Base-by-base conservation (phyloP, 2,888 invertebrate species). In the Yponomeuta malinellus region DNA sequence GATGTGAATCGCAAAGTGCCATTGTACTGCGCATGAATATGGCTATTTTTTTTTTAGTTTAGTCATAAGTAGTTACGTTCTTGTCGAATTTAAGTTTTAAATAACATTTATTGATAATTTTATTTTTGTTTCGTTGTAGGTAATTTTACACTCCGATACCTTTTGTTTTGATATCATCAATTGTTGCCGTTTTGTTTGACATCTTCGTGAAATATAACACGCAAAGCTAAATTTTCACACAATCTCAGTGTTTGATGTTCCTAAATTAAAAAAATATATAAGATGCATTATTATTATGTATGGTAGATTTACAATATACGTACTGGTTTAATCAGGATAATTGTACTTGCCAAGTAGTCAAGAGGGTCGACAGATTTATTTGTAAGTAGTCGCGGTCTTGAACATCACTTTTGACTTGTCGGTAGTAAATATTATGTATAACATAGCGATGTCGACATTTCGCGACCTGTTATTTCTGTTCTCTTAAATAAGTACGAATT, bases 201-300 rank as follows among this genome's bases (percentile, higher is more conserved):
- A 84, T 83, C 83, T 76, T 76, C 84, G 84, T 88, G 85, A 85
- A 81, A 84, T 37, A 5, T 83, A 84, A 85, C 89, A 90, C 85
- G 78, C 85, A 85, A 88, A 87, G 81, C 84, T 83, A 85, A 84
- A 83, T 83, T 85, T 52, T 87, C 84, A 87, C 87, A 87, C 88
- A 87, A 86, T 90, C 89, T 90, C 89, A 89, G 85, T 91, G 90
- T 91, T 90, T 85, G 89, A 91, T 90, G 91, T 91, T 91, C 91
- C 91, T 91, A 91, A 90, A 91, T 89, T 90, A 85, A 82, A 89
- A 71, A 86, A 87, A 86, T 85, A 84, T 70, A 43, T 63, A 70
- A 63, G 63, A 70, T 69, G 33, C 33, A 65, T 65, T 23, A 65
- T 65, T 65, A 65, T 43, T 43, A 67, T 67, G n/a, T 67, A 64